These are phyloP conservation scores for Cryptotermes secundus DNA, from an alignment of 1,140 invertebrate genomes.

Conservation along the genomic window DNA sequence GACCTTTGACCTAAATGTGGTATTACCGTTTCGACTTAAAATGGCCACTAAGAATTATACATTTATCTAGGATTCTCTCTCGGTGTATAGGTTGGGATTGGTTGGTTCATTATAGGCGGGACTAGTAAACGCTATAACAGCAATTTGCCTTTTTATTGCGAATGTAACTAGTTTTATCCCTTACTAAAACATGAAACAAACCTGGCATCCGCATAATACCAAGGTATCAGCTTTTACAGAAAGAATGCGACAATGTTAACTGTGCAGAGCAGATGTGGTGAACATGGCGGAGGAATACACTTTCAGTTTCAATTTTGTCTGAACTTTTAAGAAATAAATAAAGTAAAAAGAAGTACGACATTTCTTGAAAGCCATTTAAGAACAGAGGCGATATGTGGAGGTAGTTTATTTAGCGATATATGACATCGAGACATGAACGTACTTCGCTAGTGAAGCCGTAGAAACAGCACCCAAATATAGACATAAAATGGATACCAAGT, in stretches of 20 bases:
- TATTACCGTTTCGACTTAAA: neutral
- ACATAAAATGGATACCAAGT: constrained; percentile 9
- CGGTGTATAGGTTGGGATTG: neutral
- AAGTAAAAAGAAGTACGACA: too few species aligned
- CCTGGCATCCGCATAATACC: too few species aligned
- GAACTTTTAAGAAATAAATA: too few species aligned
- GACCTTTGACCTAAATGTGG: neutral
- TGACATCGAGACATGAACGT: neutral
- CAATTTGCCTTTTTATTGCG: too few species aligned
- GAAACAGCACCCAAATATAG: neutral
- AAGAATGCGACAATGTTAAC: too few species aligned
- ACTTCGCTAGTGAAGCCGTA: neutral
- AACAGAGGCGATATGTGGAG: neutral
- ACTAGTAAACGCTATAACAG: neutral
- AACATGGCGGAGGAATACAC: too few species aligned
- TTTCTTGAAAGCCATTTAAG: too few species aligned
- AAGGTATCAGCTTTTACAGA: too few species aligned
- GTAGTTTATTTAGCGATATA: neutral
- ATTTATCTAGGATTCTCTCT: neutral
- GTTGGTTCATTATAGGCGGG: neutral
- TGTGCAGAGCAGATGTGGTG: too few species aligned
- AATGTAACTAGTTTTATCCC: too few species aligned
- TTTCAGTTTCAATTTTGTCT: too few species aligned
- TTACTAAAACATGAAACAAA: too few species aligned
- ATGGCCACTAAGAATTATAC: neutral